Conservation (phyloP, 2,113 vertebrate species). For the Nettapus auritus region DNA sequence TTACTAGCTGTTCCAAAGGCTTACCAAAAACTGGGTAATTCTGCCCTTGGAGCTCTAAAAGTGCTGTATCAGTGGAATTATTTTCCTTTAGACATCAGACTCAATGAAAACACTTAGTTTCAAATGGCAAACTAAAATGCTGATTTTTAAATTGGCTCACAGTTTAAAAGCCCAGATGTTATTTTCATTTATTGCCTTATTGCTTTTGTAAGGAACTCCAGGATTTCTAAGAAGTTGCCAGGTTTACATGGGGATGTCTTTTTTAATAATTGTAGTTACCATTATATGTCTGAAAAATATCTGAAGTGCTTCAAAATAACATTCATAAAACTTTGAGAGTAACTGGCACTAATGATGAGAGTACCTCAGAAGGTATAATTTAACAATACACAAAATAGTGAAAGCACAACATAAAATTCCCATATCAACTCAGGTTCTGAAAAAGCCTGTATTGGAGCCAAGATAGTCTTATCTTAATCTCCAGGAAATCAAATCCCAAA, state of each 20-base stretch:
- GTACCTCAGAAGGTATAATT: conserved; percentile 43
- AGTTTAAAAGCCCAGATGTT: conserved; percentile 9
- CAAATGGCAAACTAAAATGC: conserved; percentile 20
- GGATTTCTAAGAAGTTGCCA: conserved; percentile 27
- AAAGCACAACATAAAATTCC: conserved; percentile 43
- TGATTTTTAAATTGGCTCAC: conserved; percentile 34
- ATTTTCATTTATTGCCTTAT: conserved; percentile 44
- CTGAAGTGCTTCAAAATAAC: conserved; percentile 54
- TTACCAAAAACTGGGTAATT: background rate
- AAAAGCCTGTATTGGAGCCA: conserved; percentile 20
- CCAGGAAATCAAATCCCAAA: background rate
- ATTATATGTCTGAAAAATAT: conserved; percentile 25
- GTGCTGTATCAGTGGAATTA: background rate
- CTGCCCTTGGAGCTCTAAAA: background rate
- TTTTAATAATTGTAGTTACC: conserved; percentile 57
- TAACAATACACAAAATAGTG: conserved; percentile 35
- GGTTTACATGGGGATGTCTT: conserved; percentile 27
- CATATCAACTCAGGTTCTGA: conserved; percentile 25
- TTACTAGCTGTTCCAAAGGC: background rate
- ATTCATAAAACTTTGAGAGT: conserved; percentile 41
- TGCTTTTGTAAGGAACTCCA: conserved; percentile 33
- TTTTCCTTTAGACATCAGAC: background rate
- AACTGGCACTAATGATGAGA: conserved; percentile 52
- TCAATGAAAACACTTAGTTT: conserved; percentile 1
- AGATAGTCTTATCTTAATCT: conserved; percentile 32